Percentiles rank a stretch among this genome's conserved stretches.
Evolutionary conservation across 2,113 vertebrate species (phyloP).

Genomic region (Chaetura pelagica): DNA sequence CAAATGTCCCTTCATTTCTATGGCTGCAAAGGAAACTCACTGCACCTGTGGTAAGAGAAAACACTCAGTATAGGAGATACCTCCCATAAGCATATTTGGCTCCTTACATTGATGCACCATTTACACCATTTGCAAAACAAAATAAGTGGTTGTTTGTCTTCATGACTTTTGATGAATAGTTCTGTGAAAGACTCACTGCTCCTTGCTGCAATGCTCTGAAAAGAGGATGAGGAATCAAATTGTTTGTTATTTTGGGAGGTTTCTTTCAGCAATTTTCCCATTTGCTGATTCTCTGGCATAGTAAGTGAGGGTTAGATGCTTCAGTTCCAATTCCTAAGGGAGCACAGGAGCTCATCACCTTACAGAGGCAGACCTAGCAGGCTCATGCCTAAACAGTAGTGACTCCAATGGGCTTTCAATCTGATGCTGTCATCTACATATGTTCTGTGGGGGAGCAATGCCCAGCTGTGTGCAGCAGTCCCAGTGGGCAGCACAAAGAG

Average conservation of each 20-base stretch:
- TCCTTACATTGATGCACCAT: accelerated
- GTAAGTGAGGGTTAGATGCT: neutral
- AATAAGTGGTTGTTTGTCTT: neutral
- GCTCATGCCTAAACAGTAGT: neutral
- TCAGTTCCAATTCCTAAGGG: neutral
- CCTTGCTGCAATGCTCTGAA: neutral
- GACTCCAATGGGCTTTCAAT: neutral
- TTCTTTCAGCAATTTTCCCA: neutral
- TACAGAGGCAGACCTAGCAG: neutral
- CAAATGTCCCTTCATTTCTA: neutral
- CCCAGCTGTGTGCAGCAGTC: neutral
- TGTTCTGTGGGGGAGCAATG: neutral
- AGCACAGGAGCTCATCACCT: neutral
- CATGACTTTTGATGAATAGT: neutral
- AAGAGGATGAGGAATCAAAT: neutral
- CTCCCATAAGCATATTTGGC: neutral
- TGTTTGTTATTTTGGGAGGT: neutral
- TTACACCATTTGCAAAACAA: neutral
- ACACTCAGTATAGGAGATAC: neutral
- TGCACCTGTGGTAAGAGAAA: neutral
- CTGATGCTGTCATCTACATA: neutral
- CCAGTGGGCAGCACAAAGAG: neutral
- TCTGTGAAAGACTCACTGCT: neutral
- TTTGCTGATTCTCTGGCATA: neutral
- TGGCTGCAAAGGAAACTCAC: neutral